Conservation (phyloP, 2,888 invertebrate species). For the Drosophila tanythrix region DNA sequence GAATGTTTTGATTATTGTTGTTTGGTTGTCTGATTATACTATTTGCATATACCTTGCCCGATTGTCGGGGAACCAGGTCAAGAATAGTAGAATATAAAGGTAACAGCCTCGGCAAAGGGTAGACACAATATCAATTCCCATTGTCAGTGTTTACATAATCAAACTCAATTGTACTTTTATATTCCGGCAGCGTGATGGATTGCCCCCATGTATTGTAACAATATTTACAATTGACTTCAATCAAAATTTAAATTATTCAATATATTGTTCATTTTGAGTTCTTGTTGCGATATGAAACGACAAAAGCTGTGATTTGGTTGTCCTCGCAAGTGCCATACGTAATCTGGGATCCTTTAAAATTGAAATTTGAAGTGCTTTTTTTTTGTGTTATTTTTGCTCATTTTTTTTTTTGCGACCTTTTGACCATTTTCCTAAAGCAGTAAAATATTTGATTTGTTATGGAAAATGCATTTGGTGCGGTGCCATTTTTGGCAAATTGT, state of each 20-base stretch:
- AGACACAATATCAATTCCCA: neutral
- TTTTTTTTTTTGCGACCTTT: conserved; percentile 10
- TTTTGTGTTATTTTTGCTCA: neutral
- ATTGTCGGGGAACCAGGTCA: neutral
- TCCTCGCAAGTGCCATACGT: conserved; percentile 9
- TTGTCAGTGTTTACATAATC: conserved; percentile 35
- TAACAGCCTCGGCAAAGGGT: conserved; percentile 3
- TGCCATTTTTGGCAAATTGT: conserved; percentile 42
- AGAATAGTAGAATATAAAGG: neutral
- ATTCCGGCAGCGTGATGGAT: conserved; percentile 15
- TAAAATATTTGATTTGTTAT: conserved; percentile 79
- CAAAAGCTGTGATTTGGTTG: conserved; percentile 26
- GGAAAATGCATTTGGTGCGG: conserved; percentile 70
- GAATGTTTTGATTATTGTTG: neutral
- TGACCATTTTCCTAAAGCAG: conserved; percentile 54
- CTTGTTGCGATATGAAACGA: conserved; percentile 42
- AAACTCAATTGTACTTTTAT: conserved; percentile 27
- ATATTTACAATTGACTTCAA: conserved; percentile 58
- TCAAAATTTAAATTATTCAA: conserved; percentile 50
- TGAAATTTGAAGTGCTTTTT: conserved; percentile 47
- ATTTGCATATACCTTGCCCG: neutral
- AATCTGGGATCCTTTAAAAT: conserved; percentile 41
- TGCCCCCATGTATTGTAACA: conserved; percentile 35
- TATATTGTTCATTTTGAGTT: conserved; percentile 46
- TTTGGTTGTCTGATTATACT: neutral